Conservation (phyloP, 2,113 vertebrate genomes). For the Chaenocephalus aceratus region DNA sequence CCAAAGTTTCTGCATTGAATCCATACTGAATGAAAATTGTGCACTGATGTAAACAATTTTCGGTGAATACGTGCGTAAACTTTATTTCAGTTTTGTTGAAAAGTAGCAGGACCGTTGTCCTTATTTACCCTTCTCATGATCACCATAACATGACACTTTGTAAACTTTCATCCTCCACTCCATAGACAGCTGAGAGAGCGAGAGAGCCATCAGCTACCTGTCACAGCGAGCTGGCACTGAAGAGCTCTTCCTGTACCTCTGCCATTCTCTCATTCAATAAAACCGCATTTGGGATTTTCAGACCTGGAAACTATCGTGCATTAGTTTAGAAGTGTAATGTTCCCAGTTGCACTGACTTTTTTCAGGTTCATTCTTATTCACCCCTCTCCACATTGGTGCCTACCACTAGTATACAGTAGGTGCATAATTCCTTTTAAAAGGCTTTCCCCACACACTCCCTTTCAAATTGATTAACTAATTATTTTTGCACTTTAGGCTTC, state of each 20-base stretch:
- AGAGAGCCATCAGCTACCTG: constrained; percentile 67
- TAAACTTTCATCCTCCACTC: constrained; percentile 42
- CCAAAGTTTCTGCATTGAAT: neutral
- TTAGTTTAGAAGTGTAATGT: constrained; percentile 24
- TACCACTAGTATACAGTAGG: neutral
- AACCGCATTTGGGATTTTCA: constrained; percentile 24
- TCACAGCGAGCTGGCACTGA: constrained; percentile 58
- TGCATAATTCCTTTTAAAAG: constrained; percentile 26
- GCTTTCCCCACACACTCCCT: neutral
- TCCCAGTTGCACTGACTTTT: neutral
- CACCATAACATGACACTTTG: constrained; percentile 8
- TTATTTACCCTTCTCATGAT: constrained; percentile 23
- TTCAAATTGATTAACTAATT: constrained; percentile 31
- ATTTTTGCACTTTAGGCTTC: constrained; percentile 12
- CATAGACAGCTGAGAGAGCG: constrained; percentile 57
- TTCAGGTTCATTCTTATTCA: constrained; percentile 3
- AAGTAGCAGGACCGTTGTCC: neutral
- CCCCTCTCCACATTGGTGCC: neutral
- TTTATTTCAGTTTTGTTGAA: constrained; percentile 1
- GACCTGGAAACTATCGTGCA: constrained; percentile 28
- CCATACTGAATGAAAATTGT: neutral
- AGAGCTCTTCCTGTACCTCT: constrained; percentile 30
- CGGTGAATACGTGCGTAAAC: neutral
- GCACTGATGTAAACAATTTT: neutral
- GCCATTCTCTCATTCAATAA: constrained; percentile 35